Evolutionary conservation across 2,113 vertebrate genomes (phyloP), one percentile per base, ranked within the genome.

Genomic region (Psettodes erumei): DNA sequence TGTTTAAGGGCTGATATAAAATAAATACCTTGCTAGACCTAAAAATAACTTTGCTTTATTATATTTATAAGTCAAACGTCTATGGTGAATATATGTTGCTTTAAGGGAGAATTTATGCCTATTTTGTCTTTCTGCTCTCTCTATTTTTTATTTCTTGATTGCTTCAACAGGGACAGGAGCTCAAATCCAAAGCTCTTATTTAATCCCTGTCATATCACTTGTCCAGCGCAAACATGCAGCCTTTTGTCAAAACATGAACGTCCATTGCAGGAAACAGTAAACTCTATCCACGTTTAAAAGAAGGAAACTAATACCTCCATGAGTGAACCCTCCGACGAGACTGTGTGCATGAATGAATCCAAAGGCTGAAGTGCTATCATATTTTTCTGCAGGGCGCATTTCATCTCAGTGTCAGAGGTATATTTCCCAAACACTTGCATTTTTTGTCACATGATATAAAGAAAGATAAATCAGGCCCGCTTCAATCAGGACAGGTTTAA

Each of bases 401-500:
- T 55, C 38, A 9, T 35, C 21, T 12, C 18, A 30, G 43, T 30
- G n/a, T 35, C 11, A 28, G 25, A 63, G 40, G 1, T 38, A 38
- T 40, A 37, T 68, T 48, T 37, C 23, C 18, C 25, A 50, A 43
- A 32, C 58, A 43, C 32, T 19, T 51, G 51, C 60, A 58, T 79
- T 38, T 79, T 38, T 60, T 38, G 35, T 63, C 43, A 73, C 30
- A 40, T 51, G 62, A 93, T 92, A 94, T 93, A 94, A 93, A 89
- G 59, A 93, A 69, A 93, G 90, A 95, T 94, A 94, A 95, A 96
- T 96, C 93, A 94, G 87, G 84, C 10, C 66, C 89, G 88, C 86
- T 92, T 94, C 93, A 94, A 94, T 94, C 94, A 92, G 94, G 93
- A 94, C 93, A 94, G 95, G 87, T 95, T 95, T 96, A 95, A 96